Percentiles rank a stretch among this genome's conserved stretches.
Evolutionary conservation across 2,888 invertebrate species (phyloP).

Genomic region (Cataglyphis albicans): DNA sequence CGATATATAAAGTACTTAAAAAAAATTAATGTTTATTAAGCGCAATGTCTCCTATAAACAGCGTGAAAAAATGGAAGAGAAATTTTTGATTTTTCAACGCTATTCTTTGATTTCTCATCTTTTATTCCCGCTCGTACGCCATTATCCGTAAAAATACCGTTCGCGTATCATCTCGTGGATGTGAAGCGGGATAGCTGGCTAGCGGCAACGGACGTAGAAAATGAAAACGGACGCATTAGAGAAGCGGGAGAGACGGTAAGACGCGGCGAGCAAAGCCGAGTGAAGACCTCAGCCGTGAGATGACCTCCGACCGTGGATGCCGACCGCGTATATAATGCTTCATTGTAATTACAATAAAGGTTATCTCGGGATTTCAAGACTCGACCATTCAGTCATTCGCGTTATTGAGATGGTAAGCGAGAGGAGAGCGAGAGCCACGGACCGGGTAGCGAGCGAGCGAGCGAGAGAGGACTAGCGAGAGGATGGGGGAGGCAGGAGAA

Average conservation of each 20-base stretch:
- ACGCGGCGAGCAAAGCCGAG: constrained; percentile 58
- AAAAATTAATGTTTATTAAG: not conserved
- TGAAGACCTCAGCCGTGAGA: constrained; percentile 70
- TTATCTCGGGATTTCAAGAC: constrained; percentile 83
- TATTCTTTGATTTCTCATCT: not conserved
- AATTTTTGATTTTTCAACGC: not conserved
- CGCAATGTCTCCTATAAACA: not conserved
- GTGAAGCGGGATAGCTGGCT: not conserved
- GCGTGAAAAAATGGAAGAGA: not conserved
- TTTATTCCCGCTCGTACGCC: not conserved
- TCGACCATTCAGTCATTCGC: constrained; percentile 76
- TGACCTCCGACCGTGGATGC: constrained; percentile 77
- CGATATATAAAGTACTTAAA: not conserved
- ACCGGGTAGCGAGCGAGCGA: constrained; percentile 30
- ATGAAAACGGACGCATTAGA: constrained; percentile 26
- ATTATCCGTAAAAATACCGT: constrained; percentile 25
- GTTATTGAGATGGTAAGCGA: constrained; percentile 83
- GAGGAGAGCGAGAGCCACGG: constrained; percentile 51
- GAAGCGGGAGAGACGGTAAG: constrained; percentile 33
- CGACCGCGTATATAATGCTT: constrained; percentile 78
- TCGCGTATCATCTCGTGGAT: not conserved
- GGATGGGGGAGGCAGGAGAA: not conserved
- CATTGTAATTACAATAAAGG: constrained; percentile 85
- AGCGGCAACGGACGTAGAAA: constrained; percentile 1
- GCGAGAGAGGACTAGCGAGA: constrained; percentile 20